Evolutionary conservation across 2,113 vertebrate species (phyloP).

Genomic region (Puma concolor): DNA sequence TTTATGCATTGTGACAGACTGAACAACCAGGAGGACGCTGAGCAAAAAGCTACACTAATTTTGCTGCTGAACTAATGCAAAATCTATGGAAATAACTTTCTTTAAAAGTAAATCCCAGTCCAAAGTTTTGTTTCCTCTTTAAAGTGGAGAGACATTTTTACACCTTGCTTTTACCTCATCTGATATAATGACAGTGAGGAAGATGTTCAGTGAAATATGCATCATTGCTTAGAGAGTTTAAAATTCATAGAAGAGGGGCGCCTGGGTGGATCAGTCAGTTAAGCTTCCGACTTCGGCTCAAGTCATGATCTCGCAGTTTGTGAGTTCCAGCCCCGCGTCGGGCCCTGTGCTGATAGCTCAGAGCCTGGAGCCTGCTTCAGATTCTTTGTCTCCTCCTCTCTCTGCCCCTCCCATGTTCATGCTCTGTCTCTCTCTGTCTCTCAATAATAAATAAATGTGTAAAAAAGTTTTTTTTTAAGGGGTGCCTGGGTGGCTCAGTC

Average conservation of each 20-base stretch:
- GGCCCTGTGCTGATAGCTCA: too few relatives aligned
- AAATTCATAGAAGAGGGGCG: conserved; percentile 54
- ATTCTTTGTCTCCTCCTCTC: too few relatives aligned
- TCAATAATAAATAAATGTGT: too few relatives aligned
- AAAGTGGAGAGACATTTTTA: conserved; percentile 63
- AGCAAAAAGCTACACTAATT: conserved; percentile 77
- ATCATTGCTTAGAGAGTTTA: conserved; percentile 59
- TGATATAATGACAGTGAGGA: conserved; percentile 57
- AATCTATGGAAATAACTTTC: conserved; percentile 65
- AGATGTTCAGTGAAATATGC: conserved; percentile 52
- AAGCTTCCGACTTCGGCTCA: too few relatives aligned
- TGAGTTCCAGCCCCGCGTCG: too few relatives aligned
- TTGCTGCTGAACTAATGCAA: conserved; percentile 59
- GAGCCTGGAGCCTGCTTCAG: too few relatives aligned
- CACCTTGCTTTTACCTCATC: conserved; percentile 54
- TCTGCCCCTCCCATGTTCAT: too few relatives aligned
- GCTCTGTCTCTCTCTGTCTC: too few relatives aligned
- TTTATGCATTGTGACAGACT: conserved; percentile 78
- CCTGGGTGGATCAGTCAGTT: too few relatives aligned
- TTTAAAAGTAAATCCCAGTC: conserved; percentile 59
- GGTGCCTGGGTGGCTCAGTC: too few relatives aligned
- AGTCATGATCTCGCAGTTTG: too few relatives aligned
- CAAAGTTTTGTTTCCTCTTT: conserved; percentile 55
- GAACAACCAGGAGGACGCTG: conserved; percentile 66
- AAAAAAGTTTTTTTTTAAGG: too few relatives aligned